Evolutionary conservation across 2,888 invertebrate species (phyloP).

Genomic region (Leucophenga montana): DNA sequence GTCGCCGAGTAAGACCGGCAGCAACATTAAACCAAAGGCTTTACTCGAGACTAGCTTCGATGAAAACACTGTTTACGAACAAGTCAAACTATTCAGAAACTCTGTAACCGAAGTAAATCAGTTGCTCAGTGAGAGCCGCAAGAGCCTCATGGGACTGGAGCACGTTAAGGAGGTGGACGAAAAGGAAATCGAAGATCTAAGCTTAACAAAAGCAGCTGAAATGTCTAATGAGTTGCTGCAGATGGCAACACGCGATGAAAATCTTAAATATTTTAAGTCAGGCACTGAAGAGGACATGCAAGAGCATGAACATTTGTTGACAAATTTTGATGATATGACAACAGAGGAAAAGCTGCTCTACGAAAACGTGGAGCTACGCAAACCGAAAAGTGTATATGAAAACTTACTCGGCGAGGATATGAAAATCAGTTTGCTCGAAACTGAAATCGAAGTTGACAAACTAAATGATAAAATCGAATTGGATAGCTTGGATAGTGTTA

Average conservation of each 20-base stretch:
- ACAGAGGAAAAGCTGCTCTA: conserved; percentile 66
- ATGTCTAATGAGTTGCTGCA: conserved; percentile 49
- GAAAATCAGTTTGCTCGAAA: conserved; percentile 52
- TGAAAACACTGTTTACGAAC: conserved; percentile 78
- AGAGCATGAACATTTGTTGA: conserved; percentile 42
- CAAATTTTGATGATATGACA: conserved; percentile 40
- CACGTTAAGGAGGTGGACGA: conserved; percentile 55
- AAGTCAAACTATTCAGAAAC: conserved; percentile 83
- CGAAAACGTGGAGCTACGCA: conserved; percentile 72
- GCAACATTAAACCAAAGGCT: conserved; percentile 55
- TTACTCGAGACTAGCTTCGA: conserved; percentile 77
- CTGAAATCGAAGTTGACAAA: conserved; percentile 58
- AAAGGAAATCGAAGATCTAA: conserved; percentile 38
- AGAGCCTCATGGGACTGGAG: conserved; percentile 44
- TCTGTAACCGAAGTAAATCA: conserved; percentile 85
- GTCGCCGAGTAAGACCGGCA: conserved; percentile 20
- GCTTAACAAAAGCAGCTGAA: conserved; percentile 43
- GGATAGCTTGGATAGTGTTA: conserved; percentile 65
- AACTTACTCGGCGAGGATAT: conserved; percentile 69
- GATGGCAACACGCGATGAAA: neutral
- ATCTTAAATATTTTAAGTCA: neutral
- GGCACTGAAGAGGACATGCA: conserved; percentile 27
- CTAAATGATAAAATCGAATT: conserved; percentile 58
- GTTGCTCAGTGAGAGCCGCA: conserved; percentile 70
- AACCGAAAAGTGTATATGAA: conserved; percentile 70